Percentiles rank a stretch among this genome's conserved stretches.
phyloP scores from a whole-genome alignment of 2,113 vertebrate genomes.

The Nesogale talazaci region DNA sequence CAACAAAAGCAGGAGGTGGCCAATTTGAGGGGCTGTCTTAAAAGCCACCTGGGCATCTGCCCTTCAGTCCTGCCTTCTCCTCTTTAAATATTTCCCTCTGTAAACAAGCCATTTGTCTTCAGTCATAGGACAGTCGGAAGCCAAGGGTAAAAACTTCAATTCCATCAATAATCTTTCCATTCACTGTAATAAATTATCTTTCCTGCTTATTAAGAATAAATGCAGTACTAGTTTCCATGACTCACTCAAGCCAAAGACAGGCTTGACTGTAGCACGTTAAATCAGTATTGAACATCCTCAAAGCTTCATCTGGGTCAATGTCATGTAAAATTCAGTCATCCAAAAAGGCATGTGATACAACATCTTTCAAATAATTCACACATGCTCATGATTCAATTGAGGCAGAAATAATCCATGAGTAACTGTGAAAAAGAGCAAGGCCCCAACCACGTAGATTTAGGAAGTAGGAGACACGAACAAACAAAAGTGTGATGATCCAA shows the following conservation, averaged over 20 bases:
- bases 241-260: constrained; percentile 18
- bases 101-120: background rate
- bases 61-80: background rate
- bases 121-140: background rate
- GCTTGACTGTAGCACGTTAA: background rate
- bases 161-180: constrained; percentile 38
- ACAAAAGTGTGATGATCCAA: background rate
- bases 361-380: constrained; percentile 12
- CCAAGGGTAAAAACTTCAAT: background rate
- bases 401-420: background rate
- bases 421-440: background rate
- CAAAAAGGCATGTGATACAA: background rate
- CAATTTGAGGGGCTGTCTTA: too few species aligned
- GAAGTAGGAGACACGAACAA: background rate
- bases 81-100: background rate
- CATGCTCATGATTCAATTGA: background rate
- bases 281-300: background rate
- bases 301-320: background rate
- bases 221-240: background rate
- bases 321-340: background rate
- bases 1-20: too few species aligned
- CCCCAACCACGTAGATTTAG: background rate
- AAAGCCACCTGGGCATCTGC: too few species aligned
- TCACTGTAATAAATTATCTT: constrained; percentile 30
- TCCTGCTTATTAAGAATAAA: background rate